These are phyloP conservation scores for Hucho hucho DNA, from an alignment of 2,113 vertebrate genomes.

Conservation along the genomic window DNA sequence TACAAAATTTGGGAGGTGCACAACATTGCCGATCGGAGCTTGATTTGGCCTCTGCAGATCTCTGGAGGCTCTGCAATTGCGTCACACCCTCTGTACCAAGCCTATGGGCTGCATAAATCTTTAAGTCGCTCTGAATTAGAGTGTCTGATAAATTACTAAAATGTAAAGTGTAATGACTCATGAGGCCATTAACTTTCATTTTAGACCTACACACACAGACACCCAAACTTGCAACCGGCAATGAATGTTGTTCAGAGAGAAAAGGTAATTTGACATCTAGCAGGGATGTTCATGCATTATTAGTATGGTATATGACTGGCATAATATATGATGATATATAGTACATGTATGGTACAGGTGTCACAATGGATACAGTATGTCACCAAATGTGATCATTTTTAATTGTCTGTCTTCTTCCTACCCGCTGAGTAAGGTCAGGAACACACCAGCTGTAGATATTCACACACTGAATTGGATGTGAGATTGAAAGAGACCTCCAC, in stretches of 20 bases:
- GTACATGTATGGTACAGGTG: too few species aligned
- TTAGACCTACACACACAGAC: constrained; percentile 24
- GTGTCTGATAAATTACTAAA: too few species aligned
- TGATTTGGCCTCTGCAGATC: too few species aligned
- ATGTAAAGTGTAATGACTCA: constrained; percentile 15
- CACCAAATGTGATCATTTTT: too few species aligned
- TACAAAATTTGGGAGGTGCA: too few species aligned
- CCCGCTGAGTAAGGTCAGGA: constrained; percentile 24
- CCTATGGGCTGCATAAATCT: too few species aligned
- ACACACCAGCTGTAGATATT: constrained; percentile 1
- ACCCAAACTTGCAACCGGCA: constrained; percentile 3
- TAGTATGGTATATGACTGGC: not conserved
- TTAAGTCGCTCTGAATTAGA: too few species aligned
- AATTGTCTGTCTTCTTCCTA: constrained; percentile 13
- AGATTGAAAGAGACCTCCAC: not conserved
- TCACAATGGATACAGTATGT: too few species aligned
- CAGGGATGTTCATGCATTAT: not conserved
- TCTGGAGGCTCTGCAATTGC: too few species aligned
- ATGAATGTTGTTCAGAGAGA: not conserved
- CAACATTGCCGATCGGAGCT: too few species aligned
- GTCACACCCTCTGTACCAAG: too few species aligned
- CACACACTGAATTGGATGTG: constrained; percentile 19
- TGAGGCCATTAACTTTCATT: constrained; percentile 42
- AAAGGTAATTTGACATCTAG: not conserved
- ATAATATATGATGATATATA: too few species aligned